Percentiles rank a stretch among this genome's conserved stretches.
phyloP scores from a whole-genome alignment of 2,888 invertebrate species.

The Cistogaster globosa region DNA sequence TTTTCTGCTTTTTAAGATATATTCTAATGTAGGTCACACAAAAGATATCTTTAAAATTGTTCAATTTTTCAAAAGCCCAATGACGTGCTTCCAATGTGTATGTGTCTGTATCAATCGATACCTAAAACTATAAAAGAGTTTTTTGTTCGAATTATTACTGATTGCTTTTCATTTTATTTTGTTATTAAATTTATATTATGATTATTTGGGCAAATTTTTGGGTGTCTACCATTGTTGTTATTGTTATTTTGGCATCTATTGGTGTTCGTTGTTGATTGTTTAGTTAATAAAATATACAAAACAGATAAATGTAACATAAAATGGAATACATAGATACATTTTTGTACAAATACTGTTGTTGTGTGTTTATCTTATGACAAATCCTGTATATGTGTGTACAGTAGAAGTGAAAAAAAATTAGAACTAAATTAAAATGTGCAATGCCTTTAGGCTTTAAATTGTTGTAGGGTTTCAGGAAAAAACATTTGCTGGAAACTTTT shows the following conservation, averaged over 20 bases:
- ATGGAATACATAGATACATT: background rate
- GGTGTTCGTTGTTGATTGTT: constrained; percentile 27
- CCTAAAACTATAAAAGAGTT: background rate
- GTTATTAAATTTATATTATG: background rate
- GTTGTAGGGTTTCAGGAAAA: too few relatives aligned
- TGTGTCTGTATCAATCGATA: background rate
- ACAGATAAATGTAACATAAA: background rate
- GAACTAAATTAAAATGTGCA: too few relatives aligned
- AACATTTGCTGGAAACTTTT: too few relatives aligned
- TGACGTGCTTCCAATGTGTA: background rate
- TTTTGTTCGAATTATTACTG: background rate
- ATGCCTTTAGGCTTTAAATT: too few relatives aligned
- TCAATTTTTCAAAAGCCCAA: too few relatives aligned
- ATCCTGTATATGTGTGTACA: too few relatives aligned
- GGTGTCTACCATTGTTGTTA: constrained; percentile 3
- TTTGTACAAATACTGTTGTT: background rate
- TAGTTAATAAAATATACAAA: constrained; percentile 34
- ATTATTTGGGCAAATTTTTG: background rate
- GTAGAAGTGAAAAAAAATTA: too few relatives aligned
- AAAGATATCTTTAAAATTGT: too few relatives aligned
- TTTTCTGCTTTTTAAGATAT: too few relatives aligned
- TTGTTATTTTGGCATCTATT: background rate
- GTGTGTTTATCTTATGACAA: background rate
- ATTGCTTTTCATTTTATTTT: constrained; percentile 6
- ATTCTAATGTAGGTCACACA: too few relatives aligned